Evolutionary conservation across 2,888 invertebrate genomes (phyloP).

Genomic region (Schizotus pectinicornis): DNA sequence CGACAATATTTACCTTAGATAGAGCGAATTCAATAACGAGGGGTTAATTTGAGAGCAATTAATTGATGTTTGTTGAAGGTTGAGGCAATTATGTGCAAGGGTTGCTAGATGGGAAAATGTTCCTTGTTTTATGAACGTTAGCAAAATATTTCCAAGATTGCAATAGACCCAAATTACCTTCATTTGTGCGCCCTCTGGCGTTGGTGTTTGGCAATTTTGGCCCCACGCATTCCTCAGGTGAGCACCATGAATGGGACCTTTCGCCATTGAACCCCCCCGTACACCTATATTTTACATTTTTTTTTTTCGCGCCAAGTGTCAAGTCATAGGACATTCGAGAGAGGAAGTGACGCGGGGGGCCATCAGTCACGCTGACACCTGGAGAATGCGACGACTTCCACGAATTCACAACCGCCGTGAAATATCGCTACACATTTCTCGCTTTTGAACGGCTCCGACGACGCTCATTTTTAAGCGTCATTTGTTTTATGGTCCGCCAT

Average conservation of each 20-base stretch:
- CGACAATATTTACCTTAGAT: too few species aligned
- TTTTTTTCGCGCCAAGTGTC: constrained; percentile 35
- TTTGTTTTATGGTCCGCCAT: constrained; percentile 47
- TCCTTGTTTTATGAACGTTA: too few species aligned
- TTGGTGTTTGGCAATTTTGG: constrained; percentile 4
- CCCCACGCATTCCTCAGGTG: constrained; percentile 34
- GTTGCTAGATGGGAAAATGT: too few species aligned
- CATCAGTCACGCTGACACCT: constrained; percentile 58
- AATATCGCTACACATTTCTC: constrained; percentile 48
- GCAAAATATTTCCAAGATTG: too few species aligned
- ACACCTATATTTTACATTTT: constrained; percentile 21
- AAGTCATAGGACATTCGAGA: constrained; percentile 23
- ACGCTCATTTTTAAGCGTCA: constrained; percentile 49
- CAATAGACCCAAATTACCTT: too few species aligned
- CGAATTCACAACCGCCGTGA: constrained; percentile 53
- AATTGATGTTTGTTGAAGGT: too few species aligned
- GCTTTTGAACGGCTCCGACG: constrained; percentile 43
- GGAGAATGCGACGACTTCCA: constrained; percentile 56
- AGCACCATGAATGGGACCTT: constrained; percentile 32
- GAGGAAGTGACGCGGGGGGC: constrained; percentile 54
- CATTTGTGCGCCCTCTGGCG: neutral
- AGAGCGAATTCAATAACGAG: too few species aligned
- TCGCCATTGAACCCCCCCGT: constrained; percentile 25
- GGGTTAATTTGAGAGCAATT: too few species aligned
- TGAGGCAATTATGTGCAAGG: too few species aligned